Base-by-base conservation (phyloP, 2,113 vertebrate species). In the Malaclemys terrapin region DNA sequence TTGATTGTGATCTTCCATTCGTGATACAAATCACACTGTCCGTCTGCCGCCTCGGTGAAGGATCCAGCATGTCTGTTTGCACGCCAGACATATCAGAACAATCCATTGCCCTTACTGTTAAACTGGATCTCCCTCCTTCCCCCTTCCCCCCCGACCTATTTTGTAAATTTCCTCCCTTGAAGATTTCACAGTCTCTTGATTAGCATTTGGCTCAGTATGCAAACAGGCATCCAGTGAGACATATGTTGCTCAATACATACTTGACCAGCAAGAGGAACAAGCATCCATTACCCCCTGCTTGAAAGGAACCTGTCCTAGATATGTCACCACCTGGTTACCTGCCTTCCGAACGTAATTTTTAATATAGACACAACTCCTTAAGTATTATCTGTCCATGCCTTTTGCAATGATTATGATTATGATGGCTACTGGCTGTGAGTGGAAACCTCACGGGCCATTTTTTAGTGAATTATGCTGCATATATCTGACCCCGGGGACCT, bases 121-220 rank as follows among this genome's bases (percentile, higher is more conserved):
- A 38, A 38, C 8, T 10, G 19, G 65, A 38, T 72, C 35, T 31
- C 65, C 35, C n/a, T 4, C 4, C 5, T 8, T 8, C 8, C 7
- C 6, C 1, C 27, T 38, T 38, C 5, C 27, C 57, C 62, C 16
- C 16, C 2, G 0, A 9, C 19, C 9, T 22, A 38, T 38, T 65
- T 65, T 65, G 62, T 65, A 16, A 17, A 65, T 65, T n/a, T 65
- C 62, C 13, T 72, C 19, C 19, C n/a, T 38, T 72, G 17, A 22
- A 72, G n/a, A 72, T 72, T 72, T 72, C n/a, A 35, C 7, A 38
- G 10, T 72, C n/a, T 72, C 65, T 38, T 22, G 65, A 72, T 72
- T 38, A 72, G 35, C 65, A 20, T 72, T 72, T 38, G n/a, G 65
- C 65, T 72, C n/a, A 38, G 8, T 72, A 22, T 38, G 65, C n/a